Conservation (phyloP, 2,888 invertebrate species). For the Meiosimyza platycephala region DNA sequence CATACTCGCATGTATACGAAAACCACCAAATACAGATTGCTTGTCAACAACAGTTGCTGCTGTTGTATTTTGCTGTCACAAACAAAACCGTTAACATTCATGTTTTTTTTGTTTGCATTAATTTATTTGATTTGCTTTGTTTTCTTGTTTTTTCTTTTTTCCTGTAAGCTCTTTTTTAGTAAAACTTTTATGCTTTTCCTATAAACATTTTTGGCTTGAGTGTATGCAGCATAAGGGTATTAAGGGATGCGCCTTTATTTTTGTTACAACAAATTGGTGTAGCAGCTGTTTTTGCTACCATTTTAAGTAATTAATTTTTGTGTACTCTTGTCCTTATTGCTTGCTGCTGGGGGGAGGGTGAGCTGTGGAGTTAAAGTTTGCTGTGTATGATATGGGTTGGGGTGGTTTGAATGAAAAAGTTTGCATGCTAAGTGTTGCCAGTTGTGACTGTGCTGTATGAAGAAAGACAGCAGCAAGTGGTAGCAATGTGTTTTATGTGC, state of each 20-base stretch:
- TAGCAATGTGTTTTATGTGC: too few species aligned
- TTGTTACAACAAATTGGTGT: not conserved
- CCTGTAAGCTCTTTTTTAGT: not conserved
- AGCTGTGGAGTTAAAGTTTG: not conserved
- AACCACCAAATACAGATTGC: not conserved
- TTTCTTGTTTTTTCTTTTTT: not conserved
- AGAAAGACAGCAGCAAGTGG: too few species aligned
- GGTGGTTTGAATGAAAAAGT: not conserved
- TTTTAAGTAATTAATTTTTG: conserved; percentile 14
- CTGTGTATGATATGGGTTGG: not conserved
- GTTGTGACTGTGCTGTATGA: not conserved
- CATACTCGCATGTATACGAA: too few species aligned
- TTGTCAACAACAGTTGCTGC: conserved; percentile 7
- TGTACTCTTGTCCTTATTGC: not conserved
- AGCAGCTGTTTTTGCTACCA: conserved; percentile 8
- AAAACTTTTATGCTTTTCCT: not conserved
- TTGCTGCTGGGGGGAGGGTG: not conserved
- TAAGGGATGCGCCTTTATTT: not conserved
- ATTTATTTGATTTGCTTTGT: not conserved
- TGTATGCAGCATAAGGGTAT: not conserved
- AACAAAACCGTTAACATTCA: not conserved
- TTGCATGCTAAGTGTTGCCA: not conserved
- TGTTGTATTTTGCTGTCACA: not conserved
- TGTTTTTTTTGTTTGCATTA: not conserved
- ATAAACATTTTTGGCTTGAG: not conserved